Evolutionary conservation across 2,797 vertebrate species (phyloP).

Genomic region (Melanotaenia trifasciata): DNA sequence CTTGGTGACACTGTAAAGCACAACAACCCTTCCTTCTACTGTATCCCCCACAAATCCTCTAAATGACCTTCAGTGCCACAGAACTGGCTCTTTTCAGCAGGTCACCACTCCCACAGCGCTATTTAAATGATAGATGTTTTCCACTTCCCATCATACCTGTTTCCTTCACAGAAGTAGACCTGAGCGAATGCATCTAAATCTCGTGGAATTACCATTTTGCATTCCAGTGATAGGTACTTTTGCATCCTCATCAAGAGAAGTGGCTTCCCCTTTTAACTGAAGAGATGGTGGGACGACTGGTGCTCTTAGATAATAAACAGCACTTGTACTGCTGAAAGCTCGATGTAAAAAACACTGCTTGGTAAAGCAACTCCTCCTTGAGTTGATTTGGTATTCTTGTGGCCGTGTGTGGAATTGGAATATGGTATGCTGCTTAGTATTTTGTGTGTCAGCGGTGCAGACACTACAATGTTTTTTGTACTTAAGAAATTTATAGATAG

Average conservation of each 20-base stretch:
- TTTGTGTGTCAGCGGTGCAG: slow-evolving; percentile 50
- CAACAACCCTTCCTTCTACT: slow-evolving; percentile 34
- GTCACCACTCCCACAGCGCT: slow-evolving; percentile 41
- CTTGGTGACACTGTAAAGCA: slow-evolving; percentile 33
- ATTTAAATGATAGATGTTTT: slow-evolving; percentile 57
- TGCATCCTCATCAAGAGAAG: slow-evolving; percentile 61
- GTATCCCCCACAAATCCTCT: slow-evolving; percentile 50
- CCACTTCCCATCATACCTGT: slow-evolving; percentile 18
- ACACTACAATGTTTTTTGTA: slow-evolving; percentile 32
- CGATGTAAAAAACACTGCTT: slow-evolving; percentile 71
- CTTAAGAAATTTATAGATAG: slow-evolving; percentile 30
- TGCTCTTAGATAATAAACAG: slow-evolving; percentile 50
- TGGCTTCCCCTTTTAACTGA: slow-evolving; percentile 55
- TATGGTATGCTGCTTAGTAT: slow-evolving; percentile 52
- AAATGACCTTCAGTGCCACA: slow-evolving; percentile 76
- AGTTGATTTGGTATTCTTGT: slow-evolving; percentile 72
- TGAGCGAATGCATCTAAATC: slow-evolving; percentile 67
- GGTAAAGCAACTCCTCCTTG: slow-evolving; percentile 58
- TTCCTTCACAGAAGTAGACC: slow-evolving; percentile 54
- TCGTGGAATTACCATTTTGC: slow-evolving; percentile 73
- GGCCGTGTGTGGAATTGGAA: slow-evolving; percentile 62
- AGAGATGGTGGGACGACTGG: slow-evolving; percentile 27
- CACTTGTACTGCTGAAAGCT: slow-evolving; percentile 50
- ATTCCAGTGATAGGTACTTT: slow-evolving; percentile 60
- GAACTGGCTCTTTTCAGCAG: slow-evolving; percentile 48